Conservation (phyloP, 2,888 invertebrate species). For the Hyppa rectilinea region DNA sequence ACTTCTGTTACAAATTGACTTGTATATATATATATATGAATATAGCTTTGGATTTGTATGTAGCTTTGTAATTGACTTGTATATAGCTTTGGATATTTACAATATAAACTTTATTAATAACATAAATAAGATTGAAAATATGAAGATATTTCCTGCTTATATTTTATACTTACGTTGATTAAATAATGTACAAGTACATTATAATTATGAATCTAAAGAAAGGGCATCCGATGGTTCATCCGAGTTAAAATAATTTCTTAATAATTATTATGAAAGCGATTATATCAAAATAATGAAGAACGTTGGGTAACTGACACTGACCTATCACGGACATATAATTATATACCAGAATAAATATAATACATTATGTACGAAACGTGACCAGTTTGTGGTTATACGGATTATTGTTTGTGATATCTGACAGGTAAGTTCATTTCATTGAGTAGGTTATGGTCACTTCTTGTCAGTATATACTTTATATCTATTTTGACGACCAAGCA, state of each 20-base stretch:
- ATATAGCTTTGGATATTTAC: background rate
- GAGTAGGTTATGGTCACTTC: background rate
- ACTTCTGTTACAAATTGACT: background rate
- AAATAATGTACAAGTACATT: conserved; percentile 1
- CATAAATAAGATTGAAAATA: background rate
- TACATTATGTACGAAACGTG: background rate
- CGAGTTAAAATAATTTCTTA: conserved; percentile 30
- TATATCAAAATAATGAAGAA: conserved; percentile 32
- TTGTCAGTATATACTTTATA: background rate
- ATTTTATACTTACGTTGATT: conserved; percentile 1
- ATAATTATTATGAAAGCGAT: conserved; percentile 39
- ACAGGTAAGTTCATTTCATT: background rate
- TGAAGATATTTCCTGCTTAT: background rate
- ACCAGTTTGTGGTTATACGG: background rate
- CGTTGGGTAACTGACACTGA: conserved; percentile 34
- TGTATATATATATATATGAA: no score
- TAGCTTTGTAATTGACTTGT: no score
- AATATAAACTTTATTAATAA: background rate
- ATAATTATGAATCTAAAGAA: conserved; percentile 34
- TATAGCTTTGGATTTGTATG: no score
- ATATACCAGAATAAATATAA: conserved; percentile 20
- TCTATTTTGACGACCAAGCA: background rate
- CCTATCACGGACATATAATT: conserved; percentile 59
- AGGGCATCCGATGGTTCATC: conserved; percentile 24
- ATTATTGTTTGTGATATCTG: conserved; percentile 2